Evolutionary conservation across 30 jellyfish, hydroid and myxozoan genomes (phyloP).

Genomic region (Pseudorhiza aurosa): DNA sequence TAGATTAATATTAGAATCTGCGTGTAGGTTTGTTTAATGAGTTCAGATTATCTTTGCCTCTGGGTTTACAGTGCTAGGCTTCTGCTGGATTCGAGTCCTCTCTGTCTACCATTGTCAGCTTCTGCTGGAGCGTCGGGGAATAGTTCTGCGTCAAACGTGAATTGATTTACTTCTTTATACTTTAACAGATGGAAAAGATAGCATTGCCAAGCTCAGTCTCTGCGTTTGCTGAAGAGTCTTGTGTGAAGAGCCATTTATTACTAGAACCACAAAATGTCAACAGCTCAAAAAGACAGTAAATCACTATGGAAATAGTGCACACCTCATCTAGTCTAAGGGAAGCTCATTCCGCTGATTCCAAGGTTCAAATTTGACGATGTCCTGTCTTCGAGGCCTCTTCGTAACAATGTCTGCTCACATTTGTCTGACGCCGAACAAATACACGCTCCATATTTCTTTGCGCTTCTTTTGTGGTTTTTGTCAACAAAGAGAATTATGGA

Average conservation of each 20-base stretch:
- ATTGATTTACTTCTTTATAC: too few species aligned
- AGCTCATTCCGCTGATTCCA: conserved; percentile 22
- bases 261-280: conserved; percentile 53
- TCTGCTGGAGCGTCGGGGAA: not conserved
- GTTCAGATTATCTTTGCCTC: not conserved
- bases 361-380: conserved; percentile 31
- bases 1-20: not conserved
- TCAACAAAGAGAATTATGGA: conserved; percentile 52
- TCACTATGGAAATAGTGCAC: conserved; percentile 12
- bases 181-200: not conserved
- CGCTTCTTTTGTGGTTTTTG: conserved; percentile 66
- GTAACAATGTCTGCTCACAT: conserved; percentile 47
- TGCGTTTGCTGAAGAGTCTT: conserved; percentile 15
- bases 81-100: not conserved
- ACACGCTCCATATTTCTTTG: conserved; percentile 60
- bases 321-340: conserved; percentile 29
- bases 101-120: not conserved
- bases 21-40: conserved; percentile 19
- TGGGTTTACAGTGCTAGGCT: not conserved
- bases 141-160: not conserved
- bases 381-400: conserved; percentile 24
- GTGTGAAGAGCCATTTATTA: conserved; percentile 63
- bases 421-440: conserved; percentile 58
- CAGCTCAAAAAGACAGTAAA: conserved; percentile 28
- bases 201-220: not conserved